A percentile compares a stretch with the other conserved stretches of the same genome.
Conservation (phyloP, 2,113 vertebrate species). For the Caranx ignobilis region DNA sequence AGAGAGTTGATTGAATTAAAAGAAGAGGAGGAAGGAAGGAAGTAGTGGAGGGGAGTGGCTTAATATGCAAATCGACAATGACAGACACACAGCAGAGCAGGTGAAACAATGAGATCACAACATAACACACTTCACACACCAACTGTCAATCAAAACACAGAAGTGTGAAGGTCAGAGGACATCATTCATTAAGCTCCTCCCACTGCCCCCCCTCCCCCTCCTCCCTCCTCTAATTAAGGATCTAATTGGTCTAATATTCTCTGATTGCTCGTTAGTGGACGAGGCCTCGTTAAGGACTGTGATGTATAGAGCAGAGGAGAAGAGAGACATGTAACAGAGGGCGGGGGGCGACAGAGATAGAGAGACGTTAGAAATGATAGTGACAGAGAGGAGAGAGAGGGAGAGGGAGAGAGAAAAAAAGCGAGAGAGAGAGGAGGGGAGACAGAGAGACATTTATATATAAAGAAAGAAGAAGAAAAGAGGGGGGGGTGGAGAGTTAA, state of each 20-base stretch:
- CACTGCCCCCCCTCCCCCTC: not conserved
- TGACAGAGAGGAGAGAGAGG: not conserved
- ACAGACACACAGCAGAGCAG: conserved; percentile 37
- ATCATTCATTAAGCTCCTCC: not conserved
- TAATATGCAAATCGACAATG: conserved; percentile 57
- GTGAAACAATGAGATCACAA: conserved; percentile 32
- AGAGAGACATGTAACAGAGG: conserved; percentile 70
- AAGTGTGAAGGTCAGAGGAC: conserved; percentile 10
- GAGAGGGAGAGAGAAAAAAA: too few species aligned
- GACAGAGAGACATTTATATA: conserved; percentile 21
- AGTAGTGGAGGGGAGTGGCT: conserved; percentile 40
- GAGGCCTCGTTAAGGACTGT: conserved; percentile 58
- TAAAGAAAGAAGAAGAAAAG: conserved; percentile 1
- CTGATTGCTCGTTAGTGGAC: conserved; percentile 67
- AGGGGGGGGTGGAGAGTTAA: conserved; percentile 88
- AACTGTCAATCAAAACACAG: conserved; percentile 57
- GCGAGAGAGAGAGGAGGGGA: too few species aligned
- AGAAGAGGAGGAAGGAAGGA: not conserved
- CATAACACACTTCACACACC: conserved; percentile 41
- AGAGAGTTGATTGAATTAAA: conserved; percentile 28
- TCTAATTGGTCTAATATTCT: conserved; percentile 67
- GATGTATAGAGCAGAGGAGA: conserved; percentile 44
- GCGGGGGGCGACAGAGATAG: not conserved
- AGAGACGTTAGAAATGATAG: not conserved
- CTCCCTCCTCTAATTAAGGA: conserved; percentile 43